These are phyloP conservation scores for Zootermopsis nevadensis DNA, from an alignment of 2,888 invertebrate species.

Conservation along the genomic window DNA sequence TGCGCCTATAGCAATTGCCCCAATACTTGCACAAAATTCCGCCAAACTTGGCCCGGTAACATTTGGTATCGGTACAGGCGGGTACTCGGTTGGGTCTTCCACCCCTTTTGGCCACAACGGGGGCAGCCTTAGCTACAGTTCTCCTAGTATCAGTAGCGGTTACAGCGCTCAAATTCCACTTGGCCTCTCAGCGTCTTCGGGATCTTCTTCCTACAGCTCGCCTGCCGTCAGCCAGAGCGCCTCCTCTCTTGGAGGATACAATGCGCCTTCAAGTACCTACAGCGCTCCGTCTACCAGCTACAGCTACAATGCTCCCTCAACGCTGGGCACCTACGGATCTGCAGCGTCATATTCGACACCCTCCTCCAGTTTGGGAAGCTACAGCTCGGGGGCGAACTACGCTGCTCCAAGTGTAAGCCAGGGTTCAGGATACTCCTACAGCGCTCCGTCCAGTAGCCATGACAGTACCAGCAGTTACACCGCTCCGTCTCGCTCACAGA, in stretches of 20 bases:
- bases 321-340: slow-evolving; percentile 33
- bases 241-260: slow-evolving; percentile 25
- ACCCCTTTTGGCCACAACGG: not conserved
- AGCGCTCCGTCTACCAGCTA: slow-evolving; percentile 37
- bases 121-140: slow-evolving; percentile 16
- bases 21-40: not conserved
- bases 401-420: slow-evolving; percentile 13
- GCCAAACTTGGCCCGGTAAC: slow-evolving; percentile 50
- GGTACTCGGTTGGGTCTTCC: not conserved
- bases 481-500: not conserved
- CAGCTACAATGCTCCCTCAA: slow-evolving; percentile 33
- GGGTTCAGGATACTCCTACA: slow-evolving; percentile 28
- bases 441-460: slow-evolving; percentile 5
- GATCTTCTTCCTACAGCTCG: slow-evolving; percentile 41
- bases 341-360: slow-evolving; percentile 1
- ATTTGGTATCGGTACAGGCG: slow-evolving; percentile 40
- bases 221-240: slow-evolving; percentile 22
- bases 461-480: not conserved
- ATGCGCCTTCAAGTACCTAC: slow-evolving; percentile 43
- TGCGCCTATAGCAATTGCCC: slow-evolving; percentile 1
- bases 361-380: slow-evolving; percentile 1
- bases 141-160: slow-evolving; percentile 22
- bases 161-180: slow-evolving; percentile 14
- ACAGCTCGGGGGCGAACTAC: not conserved
- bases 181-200: slow-evolving; percentile 4